A percentile compares a stretch with the other conserved stretches of the same genome.
These are phyloP conservation scores for Chrysaora quinquecirrha DNA, from an alignment of 30 jellyfish, hydroid and myxozoan genomes.

Conservation along the genomic window DNA sequence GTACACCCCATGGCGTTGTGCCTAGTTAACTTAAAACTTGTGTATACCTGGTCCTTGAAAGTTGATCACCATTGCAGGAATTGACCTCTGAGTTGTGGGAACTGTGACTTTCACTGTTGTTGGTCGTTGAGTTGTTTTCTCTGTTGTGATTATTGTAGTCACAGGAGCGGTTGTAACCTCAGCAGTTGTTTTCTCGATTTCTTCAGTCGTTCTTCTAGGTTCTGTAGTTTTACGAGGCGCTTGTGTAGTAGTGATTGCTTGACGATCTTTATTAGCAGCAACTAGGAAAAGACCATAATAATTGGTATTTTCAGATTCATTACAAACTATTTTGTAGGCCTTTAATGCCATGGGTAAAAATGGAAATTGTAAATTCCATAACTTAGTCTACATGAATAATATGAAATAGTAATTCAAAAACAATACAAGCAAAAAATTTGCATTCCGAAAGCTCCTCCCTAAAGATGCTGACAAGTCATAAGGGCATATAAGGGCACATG, in stretches of 20 bases:
- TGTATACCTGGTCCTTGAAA: conserved; percentile 74
- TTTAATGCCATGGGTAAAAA: no score
- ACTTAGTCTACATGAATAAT: no score
- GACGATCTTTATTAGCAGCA: not conserved
- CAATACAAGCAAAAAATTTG: no score
- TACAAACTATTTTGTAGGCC: no score
- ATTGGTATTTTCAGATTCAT: not conserved
- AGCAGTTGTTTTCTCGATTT: not conserved
- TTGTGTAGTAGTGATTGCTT: not conserved
- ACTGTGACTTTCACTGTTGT: not conserved
- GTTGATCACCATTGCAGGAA: conserved; percentile 45
- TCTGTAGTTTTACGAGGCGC: not conserved
- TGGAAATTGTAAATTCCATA: no score
- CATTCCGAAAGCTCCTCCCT: no score
- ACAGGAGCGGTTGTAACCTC: not conserved
- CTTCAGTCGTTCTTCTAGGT: not conserved
- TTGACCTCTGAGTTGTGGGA: conserved; percentile 5
- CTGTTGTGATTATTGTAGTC: conserved; percentile 1
- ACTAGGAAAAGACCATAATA: not conserved
- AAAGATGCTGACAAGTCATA: no score
- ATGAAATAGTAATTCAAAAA: no score
- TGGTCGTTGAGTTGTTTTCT: not conserved
- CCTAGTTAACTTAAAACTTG: no score
- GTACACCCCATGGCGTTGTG: no score
- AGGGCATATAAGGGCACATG: no score